phyloP scores from a whole-genome alignment of 2,797 vertebrate species.

The Muscicapa comitata region DNA sequence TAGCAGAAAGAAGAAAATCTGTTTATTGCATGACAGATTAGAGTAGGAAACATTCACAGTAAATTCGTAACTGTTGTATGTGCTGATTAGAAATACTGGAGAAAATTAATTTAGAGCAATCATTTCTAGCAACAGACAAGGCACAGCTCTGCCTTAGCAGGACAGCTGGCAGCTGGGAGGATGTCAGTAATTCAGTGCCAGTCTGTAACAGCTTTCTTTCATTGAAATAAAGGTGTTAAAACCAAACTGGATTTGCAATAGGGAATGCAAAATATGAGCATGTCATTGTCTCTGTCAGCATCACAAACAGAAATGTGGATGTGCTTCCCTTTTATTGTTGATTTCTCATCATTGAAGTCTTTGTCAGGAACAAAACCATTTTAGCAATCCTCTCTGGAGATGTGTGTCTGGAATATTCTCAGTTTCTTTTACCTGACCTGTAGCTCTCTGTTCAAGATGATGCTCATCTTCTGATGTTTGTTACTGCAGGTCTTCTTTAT shows the following conservation, averaged over 20 bases:
- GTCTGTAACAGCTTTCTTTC: background rate
- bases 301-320: background rate
- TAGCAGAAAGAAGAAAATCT: background rate
- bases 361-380: background rate
- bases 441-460: background rate
- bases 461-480: background rate
- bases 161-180: slow-evolving; percentile 43
- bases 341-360: background rate
- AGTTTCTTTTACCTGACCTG: background rate
- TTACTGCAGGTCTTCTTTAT: background rate
- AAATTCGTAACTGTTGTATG: background rate
- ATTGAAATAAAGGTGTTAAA: slow-evolving; percentile 29
- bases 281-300: background rate
- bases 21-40: background rate
- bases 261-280: background rate
- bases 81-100: background rate
- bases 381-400: background rate
- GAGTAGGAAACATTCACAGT: background rate
- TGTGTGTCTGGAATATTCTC: background rate
- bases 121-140: background rate
- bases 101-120: slow-evolving; percentile 9
- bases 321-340: background rate
- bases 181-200: slow-evolving; percentile 1
- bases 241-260: background rate
- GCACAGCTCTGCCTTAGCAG: background rate